Percentiles rank a stretch among this genome's conserved stretches.
phyloP scores from a whole-genome alignment of 2,888 invertebrate genomes.

The Drosophila setosimentum region DNA sequence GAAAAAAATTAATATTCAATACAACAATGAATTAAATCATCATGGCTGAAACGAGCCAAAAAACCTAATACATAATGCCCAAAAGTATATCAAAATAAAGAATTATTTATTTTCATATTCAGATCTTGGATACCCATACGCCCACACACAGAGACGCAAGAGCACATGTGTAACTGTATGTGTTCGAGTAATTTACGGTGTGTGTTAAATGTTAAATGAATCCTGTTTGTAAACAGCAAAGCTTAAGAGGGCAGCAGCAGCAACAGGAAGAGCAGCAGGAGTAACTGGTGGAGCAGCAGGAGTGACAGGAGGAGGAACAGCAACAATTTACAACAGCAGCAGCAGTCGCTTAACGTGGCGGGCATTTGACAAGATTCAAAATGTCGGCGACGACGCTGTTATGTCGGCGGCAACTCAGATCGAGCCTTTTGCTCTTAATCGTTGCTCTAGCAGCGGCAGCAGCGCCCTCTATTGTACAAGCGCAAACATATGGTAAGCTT shows the following conservation, averaged over 20 bases:
- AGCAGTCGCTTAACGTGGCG: slow-evolving; percentile 4
- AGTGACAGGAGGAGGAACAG: background rate
- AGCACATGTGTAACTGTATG: slow-evolving; percentile 2
- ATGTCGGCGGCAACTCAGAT: background rate
- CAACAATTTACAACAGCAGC: background rate
- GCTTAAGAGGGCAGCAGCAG: background rate
- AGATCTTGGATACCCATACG: slow-evolving; percentile 19
- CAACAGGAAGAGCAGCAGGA: background rate
- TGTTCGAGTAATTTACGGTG: background rate
- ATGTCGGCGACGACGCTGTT: slow-evolving; percentile 1
- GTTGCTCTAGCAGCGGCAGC: slow-evolving; percentile 10
- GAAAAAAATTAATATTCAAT: slow-evolving; percentile 3
- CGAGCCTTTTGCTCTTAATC: slow-evolving; percentile 20
- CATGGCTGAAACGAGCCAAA: background rate
- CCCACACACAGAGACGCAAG: background rate
- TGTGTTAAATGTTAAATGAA: background rate
- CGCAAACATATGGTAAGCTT: slow-evolving; percentile 37
- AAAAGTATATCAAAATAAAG: background rate
- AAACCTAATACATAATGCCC: background rate
- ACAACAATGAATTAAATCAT: background rate
- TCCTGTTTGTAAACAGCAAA: background rate
- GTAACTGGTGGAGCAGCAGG: background rate
- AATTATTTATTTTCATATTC: slow-evolving; percentile 17
- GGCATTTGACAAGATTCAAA: background rate
- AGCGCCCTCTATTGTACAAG: slow-evolving; percentile 9